Conservation (phyloP, 2,888 invertebrate species). For the Sarcophaga subvicina region DNA sequence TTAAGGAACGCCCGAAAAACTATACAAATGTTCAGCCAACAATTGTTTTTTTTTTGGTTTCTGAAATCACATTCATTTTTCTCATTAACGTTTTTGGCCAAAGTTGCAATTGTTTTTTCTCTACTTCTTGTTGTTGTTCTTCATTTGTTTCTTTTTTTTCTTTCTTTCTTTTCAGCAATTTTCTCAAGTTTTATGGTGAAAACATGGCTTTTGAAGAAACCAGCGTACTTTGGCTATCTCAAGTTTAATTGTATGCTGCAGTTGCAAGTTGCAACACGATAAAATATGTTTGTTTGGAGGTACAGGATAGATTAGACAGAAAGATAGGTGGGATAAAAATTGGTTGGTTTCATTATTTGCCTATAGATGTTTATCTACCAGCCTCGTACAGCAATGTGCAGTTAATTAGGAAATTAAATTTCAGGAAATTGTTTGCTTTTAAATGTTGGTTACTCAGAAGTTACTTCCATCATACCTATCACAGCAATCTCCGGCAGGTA, state of each 20-base stretch:
- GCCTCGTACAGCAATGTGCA: too few species aligned
- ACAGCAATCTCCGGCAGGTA: too few species aligned
- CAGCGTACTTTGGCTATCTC: not conserved
- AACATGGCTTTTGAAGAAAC: slow-evolving; percentile 39
- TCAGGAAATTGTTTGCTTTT: too few species aligned
- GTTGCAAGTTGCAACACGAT: too few species aligned
- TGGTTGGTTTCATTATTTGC: slow-evolving; percentile 9
- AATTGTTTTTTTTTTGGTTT: slow-evolving; percentile 13
- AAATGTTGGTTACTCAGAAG: too few species aligned
- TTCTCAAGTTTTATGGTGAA: slow-evolving; percentile 32
- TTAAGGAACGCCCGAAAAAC: slow-evolving; percentile 63
- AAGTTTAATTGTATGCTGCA: not conserved
- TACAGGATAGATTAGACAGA: slow-evolving; percentile 38
- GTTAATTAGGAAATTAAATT: too few species aligned
- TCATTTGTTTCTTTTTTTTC: not conserved
- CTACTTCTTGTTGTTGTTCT: not conserved
- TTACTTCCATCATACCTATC: too few species aligned
- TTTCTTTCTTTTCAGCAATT: not conserved
- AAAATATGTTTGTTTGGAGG: slow-evolving; percentile 24
- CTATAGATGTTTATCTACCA: not conserved
- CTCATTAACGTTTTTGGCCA: slow-evolving; percentile 65
- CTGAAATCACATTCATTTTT: slow-evolving; percentile 64
- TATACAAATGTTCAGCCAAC: slow-evolving; percentile 43
- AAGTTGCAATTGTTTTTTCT: slow-evolving; percentile 25
- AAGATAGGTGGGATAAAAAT: slow-evolving; percentile 41